Base-by-base conservation (phyloP, 2,113 vertebrate genomes). In the Neofelis nebulosa region DNA sequence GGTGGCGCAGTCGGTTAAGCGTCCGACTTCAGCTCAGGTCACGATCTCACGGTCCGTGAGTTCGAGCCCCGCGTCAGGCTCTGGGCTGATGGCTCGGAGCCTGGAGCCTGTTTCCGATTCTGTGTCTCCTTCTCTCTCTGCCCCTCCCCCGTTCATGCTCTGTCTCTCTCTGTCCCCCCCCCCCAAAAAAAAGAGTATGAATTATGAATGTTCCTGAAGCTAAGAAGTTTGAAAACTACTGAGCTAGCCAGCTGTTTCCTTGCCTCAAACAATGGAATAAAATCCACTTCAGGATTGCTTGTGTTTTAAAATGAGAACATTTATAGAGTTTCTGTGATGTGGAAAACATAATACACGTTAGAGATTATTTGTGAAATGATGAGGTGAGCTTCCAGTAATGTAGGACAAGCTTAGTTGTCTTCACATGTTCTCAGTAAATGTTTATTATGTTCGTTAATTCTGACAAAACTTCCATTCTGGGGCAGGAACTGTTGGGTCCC, bases 331-430 rank as follows among this genome's bases (percentile, higher is more conserved):
- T 74, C 27, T 63, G 61, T 91, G 82, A 38, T 81, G 73, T 73
- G 55, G 91, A 86, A 94, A 91, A 81, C 57, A 55, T 3, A 74
- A 7, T 74, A 74, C 57, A 38, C 57, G 31, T 36, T 76, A 76
- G 36, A 76, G 66, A 83, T 85, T 65, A 85, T 73, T 96, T 96
- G 79, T 88, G 90, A 93, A 93, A 94, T 63, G 13, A 86, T 66
- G n/a, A 86, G 38, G 31, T 91, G n/a, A 25, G 41, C 87, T 90
- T 63, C 52, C 27, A 45, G 23, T 65, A 73, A 80, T 85, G 36
- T 52, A 45, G 55, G 63, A 73, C 31, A 55, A 27, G 0, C 68
- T 66, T 61, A 48, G 14, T 71, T 84, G 18, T 79, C 55, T 94
- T 52, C 23, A 79, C 36, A 45, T 71, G n/a, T 91, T 91, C 65